Evolutionary conservation across 2,888 invertebrate genomes (phyloP), one percentile per base, ranked within the genome.

Genomic region (Oscheius myriophilus): DNA sequence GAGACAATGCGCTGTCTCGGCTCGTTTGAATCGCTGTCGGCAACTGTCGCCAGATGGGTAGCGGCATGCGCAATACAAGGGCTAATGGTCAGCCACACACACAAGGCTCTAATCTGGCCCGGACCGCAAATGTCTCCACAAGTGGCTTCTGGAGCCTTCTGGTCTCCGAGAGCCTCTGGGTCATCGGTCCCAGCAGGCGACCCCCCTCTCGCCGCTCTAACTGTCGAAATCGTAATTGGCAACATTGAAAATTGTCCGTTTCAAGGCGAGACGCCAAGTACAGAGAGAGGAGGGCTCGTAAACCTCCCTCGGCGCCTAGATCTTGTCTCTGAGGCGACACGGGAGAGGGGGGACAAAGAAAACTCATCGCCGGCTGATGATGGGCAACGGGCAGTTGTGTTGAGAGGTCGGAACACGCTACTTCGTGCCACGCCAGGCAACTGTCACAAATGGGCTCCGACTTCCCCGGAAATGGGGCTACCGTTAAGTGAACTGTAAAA

Each of bases 41-140:
- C 53, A 57, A 61, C 61, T 61, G 61, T 61, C 61, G 61, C 61
- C 61, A 61, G 61, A 61, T 61, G 61, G 61, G 61, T 61, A 61
- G 61, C 61, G 61, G 61, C 61, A 61, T 61, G 61, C 61, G 61
- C 26, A 59, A 59, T 59, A 45, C 45, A 59, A 59, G 59, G 23
- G 61, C 46, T 61, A 61, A 61, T 61, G 61, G 33, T 39, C 33
- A 49, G 18, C 49, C 21, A 9, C 42, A 9, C 18, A n/a, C n/a
- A n/a, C n/a, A n/a, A 43, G 25, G 25, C 25, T 41, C 39, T 45
- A 25, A 46, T 61, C 61, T 61, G 33, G 33, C 33, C 61, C 39
- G 12, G 12, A n/a, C 33, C 21, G 18, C 61, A 23, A 39, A 25
- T 61, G 61, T 26, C 11, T 43, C 59, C 46, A 46, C 61, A 61